Conservation (phyloP, 2,797 vertebrate genomes). For the Psittacula derbiana region DNA sequence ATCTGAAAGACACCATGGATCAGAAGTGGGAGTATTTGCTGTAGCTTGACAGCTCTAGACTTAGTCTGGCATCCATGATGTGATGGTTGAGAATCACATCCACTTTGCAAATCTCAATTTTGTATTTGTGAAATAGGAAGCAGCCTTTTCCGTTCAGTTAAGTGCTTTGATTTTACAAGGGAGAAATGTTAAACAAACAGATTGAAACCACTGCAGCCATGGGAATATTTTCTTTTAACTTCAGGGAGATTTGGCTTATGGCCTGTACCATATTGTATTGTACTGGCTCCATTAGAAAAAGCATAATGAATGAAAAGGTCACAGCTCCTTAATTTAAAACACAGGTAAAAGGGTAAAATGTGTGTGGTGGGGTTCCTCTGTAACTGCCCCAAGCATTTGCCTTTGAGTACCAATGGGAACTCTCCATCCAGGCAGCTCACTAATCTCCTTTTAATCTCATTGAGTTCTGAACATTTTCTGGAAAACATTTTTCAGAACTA, state of each 20-base stretch:
- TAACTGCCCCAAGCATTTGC: background rate
- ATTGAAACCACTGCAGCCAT: slow-evolving; percentile 6
- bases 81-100: background rate
- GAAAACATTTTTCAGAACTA: slow-evolving; percentile 49
- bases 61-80: background rate
- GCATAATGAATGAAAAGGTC: slow-evolving; percentile 16
- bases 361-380: background rate
- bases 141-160: background rate
- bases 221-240: slow-evolving; percentile 42
- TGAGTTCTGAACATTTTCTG: slow-evolving; percentile 35
- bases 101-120: background rate
- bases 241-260: slow-evolving; percentile 15
- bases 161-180: slow-evolving; percentile 35
- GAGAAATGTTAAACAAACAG: slow-evolving; percentile 44
- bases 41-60: background rate
- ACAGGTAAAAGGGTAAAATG: background rate
- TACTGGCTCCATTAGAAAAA: background rate
- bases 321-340: background rate
- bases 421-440: background rate
- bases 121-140: background rate
- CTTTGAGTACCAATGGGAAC: background rate
- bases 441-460: slow-evolving; percentile 51
- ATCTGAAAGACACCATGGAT: background rate
- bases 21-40: background rate
- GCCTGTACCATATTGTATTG: background rate